Evolutionary conservation across 2,113 vertebrate genomes (phyloP), one percentile per base, ranked within the genome.

Genomic region (Sarotherodon lohbergeri): DNA sequence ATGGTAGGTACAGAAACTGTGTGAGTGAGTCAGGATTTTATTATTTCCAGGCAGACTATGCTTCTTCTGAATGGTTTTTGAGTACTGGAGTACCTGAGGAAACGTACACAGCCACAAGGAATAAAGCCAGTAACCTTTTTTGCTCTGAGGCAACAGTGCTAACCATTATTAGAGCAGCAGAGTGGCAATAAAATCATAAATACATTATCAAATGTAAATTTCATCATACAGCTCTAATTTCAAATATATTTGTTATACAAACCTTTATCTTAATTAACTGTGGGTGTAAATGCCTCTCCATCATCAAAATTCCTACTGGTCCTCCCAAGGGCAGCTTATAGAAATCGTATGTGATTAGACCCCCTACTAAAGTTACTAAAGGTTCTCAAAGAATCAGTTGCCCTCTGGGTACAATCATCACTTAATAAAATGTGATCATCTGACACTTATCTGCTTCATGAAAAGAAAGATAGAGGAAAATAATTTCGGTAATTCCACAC

Each of bases 181-280:
- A n/a, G 61, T 66, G 61, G 34, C 61, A 66, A n/a, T 39, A n/a
- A 66, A 66, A 2, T 66, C 34, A 13, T 39, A 1, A 66, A 39
- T 66, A n/a, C 2, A 7, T 39, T 39, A 5, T 90, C 24, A 88
- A 85, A 87, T 88, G 73, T 82, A 80, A 90, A 88, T 54, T 46
- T 91, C 86, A 88, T 86, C 80, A 16, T 34, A 22, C 17, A 80
- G 39, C 86, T 93, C 84, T 90, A 54, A 89, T 89, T 78, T 86
- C 34, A 80, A 41, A 78, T 48, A 59, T 71, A 83, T 57, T 78
- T 27, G 10, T 43, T 43, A 50, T 78, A 55, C 52, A 87, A 85
- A 82, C 56, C 63, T 82, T 88, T 89, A 90, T 89, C 90, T 89
- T 89, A 90, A 92, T 92, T 87, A 91, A 89, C 71, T 87, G 88